phyloP scores from a whole-genome alignment of 2,888 invertebrate genomes.

The Sisyra nigra region DNA sequence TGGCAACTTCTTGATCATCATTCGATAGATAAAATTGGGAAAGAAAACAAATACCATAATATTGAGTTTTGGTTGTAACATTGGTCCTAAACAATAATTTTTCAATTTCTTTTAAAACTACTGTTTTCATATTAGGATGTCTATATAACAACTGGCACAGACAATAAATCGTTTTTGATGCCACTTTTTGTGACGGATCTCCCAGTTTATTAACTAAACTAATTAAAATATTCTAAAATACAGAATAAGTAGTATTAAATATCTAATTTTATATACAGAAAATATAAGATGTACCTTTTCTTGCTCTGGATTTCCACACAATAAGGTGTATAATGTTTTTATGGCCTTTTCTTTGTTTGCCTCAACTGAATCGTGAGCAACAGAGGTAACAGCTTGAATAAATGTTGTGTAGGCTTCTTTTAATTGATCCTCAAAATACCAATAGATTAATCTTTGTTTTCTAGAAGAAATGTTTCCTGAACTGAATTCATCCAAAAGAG shows the following conservation, averaged over 20 bases:
- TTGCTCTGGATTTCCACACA: constrained; percentile 67
- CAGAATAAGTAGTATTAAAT: not conserved
- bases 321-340: constrained; percentile 52
- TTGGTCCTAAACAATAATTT: constrained; percentile 74
- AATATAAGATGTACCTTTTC: constrained; percentile 43
- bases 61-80: constrained; percentile 71
- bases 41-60: constrained; percentile 84
- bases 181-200: constrained; percentile 78
- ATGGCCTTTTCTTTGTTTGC: constrained; percentile 69
- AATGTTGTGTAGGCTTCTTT: constrained; percentile 52
- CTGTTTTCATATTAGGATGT: constrained; percentile 84
- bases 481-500: constrained; percentile 36
- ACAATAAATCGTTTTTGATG: constrained; percentile 75
- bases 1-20: constrained; percentile 60
- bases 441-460: constrained; percentile 50
- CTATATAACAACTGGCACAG: constrained; percentile 64
- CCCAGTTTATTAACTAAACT: constrained; percentile 89
- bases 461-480: constrained; percentile 47
- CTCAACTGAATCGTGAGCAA: constrained; percentile 65
- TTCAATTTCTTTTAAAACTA: constrained; percentile 78
- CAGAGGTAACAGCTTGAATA: constrained; percentile 50
- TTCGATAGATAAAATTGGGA: constrained; percentile 66
- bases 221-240: constrained; percentile 47
- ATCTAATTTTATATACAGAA: not conserved
- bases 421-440: constrained; percentile 83